These are phyloP conservation scores for Grallaria varia DNA, from an alignment of 2,113 vertebrate genomes.

Conservation along the genomic window DNA sequence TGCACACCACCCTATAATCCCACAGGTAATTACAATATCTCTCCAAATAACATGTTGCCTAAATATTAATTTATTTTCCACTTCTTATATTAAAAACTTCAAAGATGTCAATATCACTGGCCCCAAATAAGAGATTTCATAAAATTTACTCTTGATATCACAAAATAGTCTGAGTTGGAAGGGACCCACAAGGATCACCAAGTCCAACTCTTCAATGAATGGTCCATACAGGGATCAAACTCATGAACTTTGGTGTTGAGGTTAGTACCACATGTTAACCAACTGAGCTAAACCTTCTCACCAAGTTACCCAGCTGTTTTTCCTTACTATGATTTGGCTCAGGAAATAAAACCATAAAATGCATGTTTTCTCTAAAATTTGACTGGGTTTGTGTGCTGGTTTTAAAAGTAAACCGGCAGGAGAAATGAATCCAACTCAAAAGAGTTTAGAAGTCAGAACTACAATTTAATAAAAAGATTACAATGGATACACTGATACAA, in stretches of 20 bases:
- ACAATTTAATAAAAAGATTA: no score
- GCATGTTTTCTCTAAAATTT: neutral
- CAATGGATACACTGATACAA: no score
- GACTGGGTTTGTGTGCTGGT: no score
- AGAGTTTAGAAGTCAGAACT: no score
- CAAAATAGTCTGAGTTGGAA: neutral
- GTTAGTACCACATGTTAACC: neutral
- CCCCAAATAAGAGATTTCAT: neutral
- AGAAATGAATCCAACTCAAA: no score
- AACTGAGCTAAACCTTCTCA: neutral
- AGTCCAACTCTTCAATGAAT: neutral
- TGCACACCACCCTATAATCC: neutral
- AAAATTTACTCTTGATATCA: neutral
- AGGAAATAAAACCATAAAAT: neutral
- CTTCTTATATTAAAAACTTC: neutral
- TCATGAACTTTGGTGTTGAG: neutral
- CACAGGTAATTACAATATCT: neutral
- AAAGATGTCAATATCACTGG: neutral
- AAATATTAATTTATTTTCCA: neutral
- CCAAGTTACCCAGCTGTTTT: neutral
- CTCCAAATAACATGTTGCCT: neutral
- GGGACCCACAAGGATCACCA: neutral
- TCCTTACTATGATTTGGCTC: neutral
- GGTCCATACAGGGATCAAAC: neutral
- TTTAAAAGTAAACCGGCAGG: no score